Evolutionary conservation across 1,140 invertebrate genomes (phyloP), one percentile per base, ranked within the genome.

Genomic region (Phortica variegata): DNA sequence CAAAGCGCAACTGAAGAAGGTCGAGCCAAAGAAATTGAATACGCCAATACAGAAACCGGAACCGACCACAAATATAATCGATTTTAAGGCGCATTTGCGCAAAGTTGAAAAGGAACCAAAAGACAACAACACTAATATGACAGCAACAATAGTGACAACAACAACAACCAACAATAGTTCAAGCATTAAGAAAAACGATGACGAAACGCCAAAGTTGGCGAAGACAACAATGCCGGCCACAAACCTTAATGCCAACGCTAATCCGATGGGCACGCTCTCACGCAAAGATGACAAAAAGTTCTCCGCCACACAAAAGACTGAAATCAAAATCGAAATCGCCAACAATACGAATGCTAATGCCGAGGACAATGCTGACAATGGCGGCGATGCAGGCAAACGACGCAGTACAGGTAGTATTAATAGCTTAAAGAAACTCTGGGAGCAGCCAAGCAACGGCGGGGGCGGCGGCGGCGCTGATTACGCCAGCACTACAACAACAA

Each of bases 391-490:
- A 47, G 90, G 92, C 61, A 95, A 95, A 73, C 79, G 91, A n/a
- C 85, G 89, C 40, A 94, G 91, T 72, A 93, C 91, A 23, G 91
- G 92, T 41, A 93, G 91, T 77, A 95, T 96, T 66, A 93, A 86
- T 73, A 95, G 89, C 72, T 80, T 95, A 54, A 95, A 94, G 70
- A 93, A 92, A 76, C 77, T 95, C 18, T 95, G 93, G 93, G 93
- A 77, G 85, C 85, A 73, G 49, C 61, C 87, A 84, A 65, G 85
- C 87, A 60, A 32, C 16, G 61, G 16, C 19, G 32, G 87, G 86
- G 65, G 85, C 86, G 62, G 52, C 33, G 69, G 23, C 36, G 37
- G 34, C 3, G 29, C 57, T 36, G 78, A 48, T 73, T 76, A 60
- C 78, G 80, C 66, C 39, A 65, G 57, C 51, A 68, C 62, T 49